These are phyloP conservation scores for Tenualosa ilisha DNA, from an alignment of 2,797 vertebrate genomes.

Conservation along the genomic window DNA sequence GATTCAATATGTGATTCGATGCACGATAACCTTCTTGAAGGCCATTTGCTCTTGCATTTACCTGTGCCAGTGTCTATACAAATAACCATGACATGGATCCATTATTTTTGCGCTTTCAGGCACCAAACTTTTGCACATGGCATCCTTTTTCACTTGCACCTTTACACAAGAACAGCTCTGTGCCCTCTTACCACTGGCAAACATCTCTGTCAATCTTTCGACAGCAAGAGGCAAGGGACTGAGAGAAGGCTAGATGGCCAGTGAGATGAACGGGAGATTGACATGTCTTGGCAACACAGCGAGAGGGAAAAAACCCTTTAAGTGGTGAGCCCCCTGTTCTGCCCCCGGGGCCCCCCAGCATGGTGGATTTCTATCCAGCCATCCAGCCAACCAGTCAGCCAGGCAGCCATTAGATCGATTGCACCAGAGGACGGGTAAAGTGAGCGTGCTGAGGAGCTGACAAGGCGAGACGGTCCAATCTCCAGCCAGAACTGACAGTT, in stretches of 20 bases:
- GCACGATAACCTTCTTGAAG: background rate
- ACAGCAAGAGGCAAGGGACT: background rate
- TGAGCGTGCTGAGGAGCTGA: constrained; percentile 26
- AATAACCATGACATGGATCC: background rate
- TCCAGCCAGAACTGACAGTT: background rate
- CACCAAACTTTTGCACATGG: background rate
- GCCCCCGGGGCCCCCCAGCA: constrained; percentile 24
- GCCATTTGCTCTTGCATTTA: background rate
- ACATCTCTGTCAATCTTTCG: background rate
- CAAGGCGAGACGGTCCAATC: constrained; percentile 23
- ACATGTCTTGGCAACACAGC: background rate
- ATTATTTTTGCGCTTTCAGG: background rate
- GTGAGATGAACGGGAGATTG: constrained; percentile 3
- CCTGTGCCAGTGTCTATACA: background rate
- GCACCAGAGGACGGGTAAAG: constrained; percentile 33
- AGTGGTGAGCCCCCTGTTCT: background rate
- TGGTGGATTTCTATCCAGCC: background rate
- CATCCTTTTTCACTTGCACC: background rate
- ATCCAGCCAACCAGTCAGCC: background rate
- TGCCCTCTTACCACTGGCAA: background rate
- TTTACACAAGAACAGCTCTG: background rate
- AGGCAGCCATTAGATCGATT: constrained; percentile 36
- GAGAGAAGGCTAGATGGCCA: background rate
- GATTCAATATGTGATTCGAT: background rate
- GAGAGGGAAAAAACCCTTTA: background rate